A percentile compares a stretch with the other conserved stretches of the same genome.
Evolutionary conservation across 2,113 vertebrate genomes (phyloP).

Genomic region (Heloderma charlesbogerti): DNA sequence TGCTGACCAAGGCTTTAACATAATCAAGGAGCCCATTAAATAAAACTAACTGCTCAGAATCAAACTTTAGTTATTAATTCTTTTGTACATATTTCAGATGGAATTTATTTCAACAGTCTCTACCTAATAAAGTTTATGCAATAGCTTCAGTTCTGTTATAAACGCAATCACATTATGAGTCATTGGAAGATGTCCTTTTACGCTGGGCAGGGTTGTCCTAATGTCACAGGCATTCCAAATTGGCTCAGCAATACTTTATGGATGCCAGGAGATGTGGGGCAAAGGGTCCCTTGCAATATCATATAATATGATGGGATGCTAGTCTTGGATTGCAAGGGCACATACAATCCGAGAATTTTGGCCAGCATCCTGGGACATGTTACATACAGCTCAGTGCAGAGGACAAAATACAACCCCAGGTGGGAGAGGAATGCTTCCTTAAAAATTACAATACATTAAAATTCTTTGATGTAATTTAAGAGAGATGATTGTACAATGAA

Average conservation of each 20-base stretch:
- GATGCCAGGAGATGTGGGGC: background rate
- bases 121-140: background rate
- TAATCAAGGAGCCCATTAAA: background rate
- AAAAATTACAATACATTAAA: background rate
- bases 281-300: background rate
- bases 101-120: background rate
- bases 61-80: background rate
- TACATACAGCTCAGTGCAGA: background rate
- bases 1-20: background rate
- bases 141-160: background rate
- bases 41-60: background rate
- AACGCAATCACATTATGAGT: background rate
- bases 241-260: background rate
- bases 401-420: background rate
- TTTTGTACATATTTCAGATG: slow-evolving; percentile 1
- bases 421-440: background rate
- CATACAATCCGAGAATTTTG: background rate
- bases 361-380: no score
- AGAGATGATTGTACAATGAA: no score
- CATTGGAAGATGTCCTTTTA: background rate
- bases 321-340: background rate
- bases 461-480: no score
- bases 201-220: background rate
- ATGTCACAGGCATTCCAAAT: background rate
- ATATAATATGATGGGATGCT: background rate